These are phyloP conservation scores for Apostichopus californicus DNA, from an alignment of 35 echinoderm and acorn worm genomes.

Conservation along the genomic window DNA sequence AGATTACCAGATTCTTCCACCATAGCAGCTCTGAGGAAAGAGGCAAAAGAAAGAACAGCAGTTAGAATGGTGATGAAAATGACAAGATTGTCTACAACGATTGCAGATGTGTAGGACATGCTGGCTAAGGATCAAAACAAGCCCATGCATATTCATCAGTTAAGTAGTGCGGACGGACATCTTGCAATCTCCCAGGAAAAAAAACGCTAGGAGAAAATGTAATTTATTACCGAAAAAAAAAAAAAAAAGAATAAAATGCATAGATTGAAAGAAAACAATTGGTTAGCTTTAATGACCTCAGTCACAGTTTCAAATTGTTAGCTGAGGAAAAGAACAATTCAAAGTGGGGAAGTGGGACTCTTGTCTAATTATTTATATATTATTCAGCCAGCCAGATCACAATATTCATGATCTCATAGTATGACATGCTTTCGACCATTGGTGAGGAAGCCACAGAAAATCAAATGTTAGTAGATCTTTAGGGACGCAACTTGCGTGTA, in stretches of 20 bases:
- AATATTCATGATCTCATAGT: too few relatives aligned
- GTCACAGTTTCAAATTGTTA: not conserved
- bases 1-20: conserved; percentile 98
- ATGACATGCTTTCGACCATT: too few relatives aligned
- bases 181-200: not conserved
- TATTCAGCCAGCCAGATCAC: too few relatives aligned
- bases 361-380: too few relatives aligned
- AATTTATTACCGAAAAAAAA: not conserved
- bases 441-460: not conserved
- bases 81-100: too few relatives aligned
- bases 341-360: too few relatives aligned
- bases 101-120: not conserved
- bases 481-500: not conserved
- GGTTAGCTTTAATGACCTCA: not conserved
- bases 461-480: not conserved
- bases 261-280: too few relatives aligned
- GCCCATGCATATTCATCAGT: not conserved
- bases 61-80: too few relatives aligned
- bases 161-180: not conserved
- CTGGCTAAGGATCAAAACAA: not conserved
- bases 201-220: not conserved
- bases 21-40: conserved; percentile 81
- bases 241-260: too few relatives aligned
- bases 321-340: not conserved
- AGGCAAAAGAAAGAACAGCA: not conserved